A percentile compares a stretch with the other conserved stretches of the same genome.
Conservation (phyloP, 2,113 vertebrate genomes). For the Psittacula cyanocephala region DNA sequence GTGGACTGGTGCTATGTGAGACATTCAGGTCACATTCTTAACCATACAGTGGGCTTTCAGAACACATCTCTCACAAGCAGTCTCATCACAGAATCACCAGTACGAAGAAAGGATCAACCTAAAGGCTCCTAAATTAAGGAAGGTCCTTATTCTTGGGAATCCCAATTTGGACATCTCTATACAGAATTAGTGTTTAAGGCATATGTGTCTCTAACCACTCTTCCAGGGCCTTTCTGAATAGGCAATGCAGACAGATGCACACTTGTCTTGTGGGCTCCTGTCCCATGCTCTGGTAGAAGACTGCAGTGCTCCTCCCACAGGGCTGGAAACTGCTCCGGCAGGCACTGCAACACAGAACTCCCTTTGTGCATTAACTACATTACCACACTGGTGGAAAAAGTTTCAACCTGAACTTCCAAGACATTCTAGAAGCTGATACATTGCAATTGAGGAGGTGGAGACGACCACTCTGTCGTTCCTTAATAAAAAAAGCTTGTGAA, state of each 20-base stretch:
- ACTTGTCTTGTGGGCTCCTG: rapidly evolving
- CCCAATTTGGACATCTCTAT: background rate
- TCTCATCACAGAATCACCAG: background rate
- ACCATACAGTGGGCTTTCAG: background rate
- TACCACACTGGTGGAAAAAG: rapidly evolving
- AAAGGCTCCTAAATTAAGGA: background rate
- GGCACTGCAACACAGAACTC: background rate
- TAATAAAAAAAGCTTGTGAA: background rate
- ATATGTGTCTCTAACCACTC: background rate
- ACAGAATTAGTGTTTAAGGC: background rate
- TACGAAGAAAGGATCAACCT: background rate
- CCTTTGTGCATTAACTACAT: background rate
- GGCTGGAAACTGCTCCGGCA: background rate
- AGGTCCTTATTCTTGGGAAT: background rate
- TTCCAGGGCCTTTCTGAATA: background rate
- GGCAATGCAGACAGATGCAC: background rate
- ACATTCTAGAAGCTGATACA: background rate
- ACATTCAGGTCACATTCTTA: rapidly evolving
- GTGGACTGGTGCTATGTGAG: background rate
- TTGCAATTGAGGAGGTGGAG: too few species aligned
- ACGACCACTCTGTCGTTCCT: background rate
- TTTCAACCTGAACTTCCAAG: background rate
- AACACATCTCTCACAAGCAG: background rate
- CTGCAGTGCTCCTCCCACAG: background rate
- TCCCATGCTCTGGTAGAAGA: background rate